Base-by-base conservation (phyloP, 2,797 vertebrate genomes). In the Bradypodion pumilum region DNA sequence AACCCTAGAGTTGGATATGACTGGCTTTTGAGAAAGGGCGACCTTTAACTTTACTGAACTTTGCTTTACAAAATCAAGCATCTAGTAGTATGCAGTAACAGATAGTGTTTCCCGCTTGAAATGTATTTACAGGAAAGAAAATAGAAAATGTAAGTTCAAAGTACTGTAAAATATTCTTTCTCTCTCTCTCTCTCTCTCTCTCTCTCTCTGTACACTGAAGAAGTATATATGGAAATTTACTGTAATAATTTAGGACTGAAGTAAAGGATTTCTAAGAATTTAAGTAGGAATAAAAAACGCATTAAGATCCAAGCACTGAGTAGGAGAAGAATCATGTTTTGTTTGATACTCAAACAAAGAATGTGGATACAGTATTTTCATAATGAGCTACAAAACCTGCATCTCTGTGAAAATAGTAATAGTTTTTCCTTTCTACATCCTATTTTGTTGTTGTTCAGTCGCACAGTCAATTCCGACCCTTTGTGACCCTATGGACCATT, bases 231-330 rank as follows among this genome's bases (percentile, higher is more conserved):
- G 37, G 27, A 44, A 60, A 56, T 62, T 60, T 32, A 68, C n/a
- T 69, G 60, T 60, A 68, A 52, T 69, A 62, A 73, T 62, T 44
- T 73, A 40, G 37, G 46, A 81, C 13, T 25, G 16, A 23, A 70
- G 19, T 44, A n/a, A 73, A 73, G 6, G 80, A 81, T 73, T 73
- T 74, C 68, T 62, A 81, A 81, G 42, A 46, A 81, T 74, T 44
- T 74, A 73, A 81, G 56, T 62, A 81, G 52, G 80, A 81, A 74
- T 46, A 63, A 74, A 81, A 74, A 62, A 23, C 37, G 32, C 21
- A 74, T 74, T 81, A 35, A 74, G 69, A 63, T 74, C 40, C 69
- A 46, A 81, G 9, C 21, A 74, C 21, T 63, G 59, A 25, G 80
- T 81, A 59, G 80, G 52, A 74, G 60, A 4, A 40, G 40, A 73